A percentile compares a stretch with the other conserved stretches of the same genome.
Evolutionary conservation across 37 sponge, comb jelly and placozoan species (phyloP).

Genomic region (Aplysina aerophoba): DNA sequence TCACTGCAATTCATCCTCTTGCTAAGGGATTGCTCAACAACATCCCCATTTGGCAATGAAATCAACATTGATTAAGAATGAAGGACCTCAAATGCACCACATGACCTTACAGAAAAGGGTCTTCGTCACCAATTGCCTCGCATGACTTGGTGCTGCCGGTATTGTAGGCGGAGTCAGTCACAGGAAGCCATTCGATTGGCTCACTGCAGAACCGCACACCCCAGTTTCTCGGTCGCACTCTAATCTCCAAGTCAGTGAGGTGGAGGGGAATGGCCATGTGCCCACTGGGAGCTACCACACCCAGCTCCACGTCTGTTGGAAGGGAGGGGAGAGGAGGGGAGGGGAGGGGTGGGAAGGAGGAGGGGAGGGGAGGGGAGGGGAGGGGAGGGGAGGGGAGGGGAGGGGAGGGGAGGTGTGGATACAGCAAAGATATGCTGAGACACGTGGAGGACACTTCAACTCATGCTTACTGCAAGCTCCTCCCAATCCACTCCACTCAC

Average conservation of each 20-base stretch:
- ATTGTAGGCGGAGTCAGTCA: neutral
- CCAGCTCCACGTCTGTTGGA: constrained; percentile 30
- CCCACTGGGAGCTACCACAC: constrained; percentile 40
- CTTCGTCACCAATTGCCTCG: constrained; percentile 44
- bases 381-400: too few species aligned
- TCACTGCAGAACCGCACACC: constrained; percentile 65
- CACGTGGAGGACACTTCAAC: too few species aligned
- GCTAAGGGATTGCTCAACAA: too few species aligned
- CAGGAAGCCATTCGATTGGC: constrained; percentile 65
- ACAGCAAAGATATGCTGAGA: neutral
- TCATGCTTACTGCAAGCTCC: too few species aligned
- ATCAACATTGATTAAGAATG: too few species aligned
- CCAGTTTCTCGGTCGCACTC: constrained; percentile 76
- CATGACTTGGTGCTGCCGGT: constrained; percentile 48
- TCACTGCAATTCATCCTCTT: too few species aligned
- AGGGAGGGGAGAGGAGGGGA: neutral
- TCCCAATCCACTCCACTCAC: neutral
- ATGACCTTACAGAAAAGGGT: constrained; percentile 7
- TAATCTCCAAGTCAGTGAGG: constrained; percentile 55
- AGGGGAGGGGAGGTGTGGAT: neutral
- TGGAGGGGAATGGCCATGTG: constrained; percentile 80
- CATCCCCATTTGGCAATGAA: too few species aligned
- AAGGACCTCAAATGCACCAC: too few species aligned
- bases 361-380: too few species aligned
- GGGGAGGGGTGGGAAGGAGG: neutral